Base-by-base conservation (phyloP, 1,140 invertebrate genomes). In the Ctenoplectra terminalis region DNA sequence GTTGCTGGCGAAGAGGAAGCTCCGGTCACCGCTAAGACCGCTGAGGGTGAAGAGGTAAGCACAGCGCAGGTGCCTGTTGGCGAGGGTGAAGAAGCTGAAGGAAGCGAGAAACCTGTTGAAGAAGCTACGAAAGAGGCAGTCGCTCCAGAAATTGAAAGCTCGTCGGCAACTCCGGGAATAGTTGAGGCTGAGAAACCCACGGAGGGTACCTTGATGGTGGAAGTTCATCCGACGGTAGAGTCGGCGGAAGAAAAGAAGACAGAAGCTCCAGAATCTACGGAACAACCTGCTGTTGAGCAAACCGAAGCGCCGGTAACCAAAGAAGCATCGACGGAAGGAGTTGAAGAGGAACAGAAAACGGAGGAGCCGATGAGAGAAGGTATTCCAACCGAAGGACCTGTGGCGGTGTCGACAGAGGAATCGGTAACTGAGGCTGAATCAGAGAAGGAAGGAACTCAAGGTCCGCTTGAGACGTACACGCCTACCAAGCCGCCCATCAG, bases 231-330 rank as follows among this genome's bases (percentile, higher is more conserved):
- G n/a, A 74, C 70, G 7, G 37, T 34, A 7, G 46, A 15, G n/a
- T 4, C 60, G 0, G 46, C 5, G 20, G 67, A 81, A 46, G 67
- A 72, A 13, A 15, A 56, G 48, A 72, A 64, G 15, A 29, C 50
- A 13, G 83, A 74, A 7, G 40, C 77, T 54, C n/a, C 20, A 31
- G 79, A 70, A 54, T 7, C 3, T 46, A 73, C 48, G 6, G 52
- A 85, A 52, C 48, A 11, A 11, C 48, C 79, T 34, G n/a, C 15
- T 13, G 29, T 31, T 17, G 64, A 70, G 37, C 77, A 70, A 56
- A 83, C 87, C 11, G 84, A 90, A 88, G 46, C 71, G 11, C 17
- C 66, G 26, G 74, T 83, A 26, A 74, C 37, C 48, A 66, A 78
- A 67, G 83, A 61, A 63, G 0, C 54, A 46, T 84, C 86, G 72